Base-by-base conservation (phyloP, 2,888 invertebrate species). In the Pachydiplax longipennis region DNA sequence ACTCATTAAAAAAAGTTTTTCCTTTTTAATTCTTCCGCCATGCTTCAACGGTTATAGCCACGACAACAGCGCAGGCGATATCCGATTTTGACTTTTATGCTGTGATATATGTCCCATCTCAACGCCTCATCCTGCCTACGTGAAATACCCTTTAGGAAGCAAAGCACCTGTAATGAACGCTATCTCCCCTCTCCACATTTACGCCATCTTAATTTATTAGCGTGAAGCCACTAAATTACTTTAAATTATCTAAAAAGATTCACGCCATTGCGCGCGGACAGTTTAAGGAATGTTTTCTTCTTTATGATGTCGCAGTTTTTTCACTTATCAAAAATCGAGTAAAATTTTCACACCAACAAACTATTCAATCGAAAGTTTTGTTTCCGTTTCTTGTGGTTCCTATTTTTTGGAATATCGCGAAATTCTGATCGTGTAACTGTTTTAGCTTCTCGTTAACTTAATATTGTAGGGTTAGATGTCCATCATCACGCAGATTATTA, bases 31-130 rank as follows among this genome's bases (percentile, higher is more conserved):
- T 83, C 58, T 83, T 83, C 58, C n/a, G 73, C 73, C 73, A 58
- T 58, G 35, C 83, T 18, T 35, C 53, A 35, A 58, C 83, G 83
- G 53, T 83, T 83, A 83, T 83, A 48, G 83, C 83, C 25, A 83
- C 83, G 83, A 83, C 83, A 83, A 83, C 58, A 58, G 22, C 83
- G 58, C n/a, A 4, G 37, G 37, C 83, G 53, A 31, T 58, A 58
- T 83, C 58, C 83, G 83, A 83, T 83, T 83, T 35, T 83, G 58
- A 83, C 53, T 83, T 83, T 83, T 83, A 83, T 83, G 83, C 83
- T 35, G 31, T 44, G 83, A 83, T 83, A 83, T 83, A 58, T 58
- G 83, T 83, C 83, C 53, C 83, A 83, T 83, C 83, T 83, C 58
- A 83, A 83, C 58, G 58, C 83, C 35, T 83, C 83, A 83, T 83